phyloP scores from a whole-genome alignment of 2,797 vertebrate genomes.

The Percopsis omiscomaycus region DNA sequence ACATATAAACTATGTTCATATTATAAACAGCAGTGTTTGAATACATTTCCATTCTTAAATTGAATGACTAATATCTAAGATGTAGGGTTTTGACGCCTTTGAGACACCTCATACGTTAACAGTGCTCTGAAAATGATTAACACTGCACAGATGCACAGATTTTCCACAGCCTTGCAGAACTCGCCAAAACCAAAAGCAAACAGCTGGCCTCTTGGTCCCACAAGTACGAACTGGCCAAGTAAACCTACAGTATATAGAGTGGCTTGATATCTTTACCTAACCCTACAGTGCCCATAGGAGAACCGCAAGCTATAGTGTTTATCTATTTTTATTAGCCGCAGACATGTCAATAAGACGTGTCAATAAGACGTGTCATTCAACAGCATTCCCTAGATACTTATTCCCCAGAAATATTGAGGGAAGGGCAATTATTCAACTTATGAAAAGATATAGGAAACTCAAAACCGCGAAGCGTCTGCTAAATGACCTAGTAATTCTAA shows the following conservation, averaged over 20 bases:
- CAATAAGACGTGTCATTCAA: slow-evolving; percentile 9
- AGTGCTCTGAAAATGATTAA: slow-evolving; percentile 48
- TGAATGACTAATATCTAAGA: slow-evolving; percentile 18
- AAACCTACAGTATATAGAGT: slow-evolving; percentile 66
- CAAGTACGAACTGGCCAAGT: slow-evolving; percentile 63
- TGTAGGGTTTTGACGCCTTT: slow-evolving; percentile 11
- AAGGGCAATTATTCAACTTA: slow-evolving; percentile 16
- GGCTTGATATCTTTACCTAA: slow-evolving; percentile 51
- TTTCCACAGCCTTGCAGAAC: slow-evolving; percentile 55
- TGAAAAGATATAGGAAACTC: neutral
- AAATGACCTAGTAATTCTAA: no score
- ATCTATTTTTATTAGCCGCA: slow-evolving; percentile 39
- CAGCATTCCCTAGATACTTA: neutral
- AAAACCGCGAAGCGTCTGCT: no score
- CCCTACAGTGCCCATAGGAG: slow-evolving; percentile 45
- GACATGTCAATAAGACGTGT: slow-evolving; percentile 12
- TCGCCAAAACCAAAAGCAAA: slow-evolving; percentile 70
- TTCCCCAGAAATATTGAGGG: neutral
- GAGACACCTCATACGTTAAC: slow-evolving; percentile 27
- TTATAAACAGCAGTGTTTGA: slow-evolving; percentile 14
- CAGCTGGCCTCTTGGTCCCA: slow-evolving; percentile 61
- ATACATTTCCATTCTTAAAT: slow-evolving; percentile 19
- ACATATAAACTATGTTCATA: slow-evolving; percentile 9
- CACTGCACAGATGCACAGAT: slow-evolving; percentile 60
- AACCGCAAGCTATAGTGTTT: slow-evolving; percentile 49